A percentile compares a stretch with the other conserved stretches of the same genome.
phyloP scores from a whole-genome alignment of 2,113 vertebrate species.

The Psittacula cyanocephala region DNA sequence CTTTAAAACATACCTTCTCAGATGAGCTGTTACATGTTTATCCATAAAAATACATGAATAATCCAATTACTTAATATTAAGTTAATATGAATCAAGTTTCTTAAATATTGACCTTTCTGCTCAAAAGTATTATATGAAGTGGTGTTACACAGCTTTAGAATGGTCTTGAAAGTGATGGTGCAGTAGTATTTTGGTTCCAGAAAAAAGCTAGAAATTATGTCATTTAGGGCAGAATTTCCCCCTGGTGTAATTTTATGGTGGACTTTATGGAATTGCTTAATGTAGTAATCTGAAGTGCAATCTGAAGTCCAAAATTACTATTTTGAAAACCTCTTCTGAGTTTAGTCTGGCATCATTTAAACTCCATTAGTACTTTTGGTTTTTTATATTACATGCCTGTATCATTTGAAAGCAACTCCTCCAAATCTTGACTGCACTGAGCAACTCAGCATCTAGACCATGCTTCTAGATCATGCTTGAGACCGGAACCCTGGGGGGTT shows the following conservation, averaged over 20 bases:
- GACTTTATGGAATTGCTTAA: not conserved
- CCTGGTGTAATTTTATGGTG: not conserved
- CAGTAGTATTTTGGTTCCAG: not conserved
- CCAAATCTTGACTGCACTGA: not conserved
- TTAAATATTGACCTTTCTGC: not conserved
- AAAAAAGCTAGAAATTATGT: not conserved
- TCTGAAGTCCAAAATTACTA: not conserved
- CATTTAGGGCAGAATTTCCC: not conserved
- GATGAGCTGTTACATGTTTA: conserved; percentile 17
- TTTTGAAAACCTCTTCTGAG: not conserved
- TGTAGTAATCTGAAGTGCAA: not conserved
- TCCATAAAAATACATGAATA: not conserved
- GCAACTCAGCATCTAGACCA: not conserved
- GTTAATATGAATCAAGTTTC: not conserved
- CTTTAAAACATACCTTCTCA: not conserved
- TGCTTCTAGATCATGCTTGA: not conserved
- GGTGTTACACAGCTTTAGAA: not conserved
- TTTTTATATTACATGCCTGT: not conserved
- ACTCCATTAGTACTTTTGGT: not conserved
- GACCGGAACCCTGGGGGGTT: not conserved
- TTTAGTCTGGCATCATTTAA: not conserved
- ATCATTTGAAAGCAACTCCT: not conserved
- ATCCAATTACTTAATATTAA: not conserved
- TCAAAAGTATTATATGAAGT: not conserved
- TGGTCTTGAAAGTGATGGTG: not conserved